Base-by-base conservation (phyloP, 2,113 vertebrate genomes). In the Oncorhynchus mykiss region DNA sequence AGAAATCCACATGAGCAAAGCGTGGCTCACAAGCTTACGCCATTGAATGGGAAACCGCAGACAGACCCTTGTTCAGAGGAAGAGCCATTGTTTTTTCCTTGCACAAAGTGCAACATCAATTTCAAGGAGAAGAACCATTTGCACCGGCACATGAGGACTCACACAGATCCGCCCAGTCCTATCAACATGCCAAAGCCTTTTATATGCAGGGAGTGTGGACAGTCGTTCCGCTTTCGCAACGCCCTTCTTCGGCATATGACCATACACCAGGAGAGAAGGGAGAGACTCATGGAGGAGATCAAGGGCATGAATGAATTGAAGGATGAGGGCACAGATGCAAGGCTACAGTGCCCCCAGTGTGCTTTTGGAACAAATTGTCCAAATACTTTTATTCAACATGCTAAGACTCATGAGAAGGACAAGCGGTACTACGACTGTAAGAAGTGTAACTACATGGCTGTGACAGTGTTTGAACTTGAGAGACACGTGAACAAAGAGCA, bases 361-460 rank as follows among this genome's bases (percentile, higher is more conserved):
- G 90, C 96, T 6, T 98, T 97, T 93, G 95, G 93, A 89, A 97
- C 96, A 86, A 95, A 95, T 85, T 96, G 95, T 88, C 95, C 96
- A 80, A 96, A 98, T 92, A 94, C 94, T 0, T 98, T 97, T 92
- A 95, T 97, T 86, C 92, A 96, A 62, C 96, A 98, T 87, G 96
- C 96, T 75, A 97, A 97, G 89, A 98, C 95, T 3, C 96, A 97
- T 48, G 95, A 96, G 83, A 98, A 98, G 86, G 95, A 96, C 88
- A 97, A 97, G 90, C 94, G 94, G 85, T 95, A 95, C 34, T 96
- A 95, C 72, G 95, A 93, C 84, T 98, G 96, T 90, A 95, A 96
- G 80, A 96, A 96, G 81, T 98, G 96, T 90, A 96, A 95, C 90
- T 97, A 95, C 84, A 95, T 95, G 93, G 94, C 95, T 79, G 86